These are phyloP conservation scores for Erebia epiphron DNA, from an alignment of 2,888 invertebrate genomes.

Conservation along the genomic window DNA sequence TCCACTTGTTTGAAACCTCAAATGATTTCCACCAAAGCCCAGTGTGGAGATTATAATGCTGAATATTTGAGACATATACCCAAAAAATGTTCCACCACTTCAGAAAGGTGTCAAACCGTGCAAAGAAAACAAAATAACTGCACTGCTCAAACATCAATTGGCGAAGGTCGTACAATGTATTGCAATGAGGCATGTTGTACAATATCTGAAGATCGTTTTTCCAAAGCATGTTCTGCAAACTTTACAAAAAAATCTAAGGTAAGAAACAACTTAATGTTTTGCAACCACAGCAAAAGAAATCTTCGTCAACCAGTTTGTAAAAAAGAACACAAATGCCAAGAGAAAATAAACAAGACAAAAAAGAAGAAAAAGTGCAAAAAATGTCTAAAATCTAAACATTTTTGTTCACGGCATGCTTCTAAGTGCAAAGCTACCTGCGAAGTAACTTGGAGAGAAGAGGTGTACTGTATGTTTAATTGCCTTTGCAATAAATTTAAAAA, in stretches of 20 bases:
- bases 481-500: neutral
- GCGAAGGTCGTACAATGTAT: neutral
- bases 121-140: neutral
- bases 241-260: neutral
- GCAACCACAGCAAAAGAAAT: neutral
- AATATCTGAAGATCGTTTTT: neutral
- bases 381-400: neutral
- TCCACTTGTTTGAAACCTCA: neutral
- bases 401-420: neutral
- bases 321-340: neutral
- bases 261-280: neutral
- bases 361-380: neutral
- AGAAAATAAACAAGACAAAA: neutral
- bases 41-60: neutral
- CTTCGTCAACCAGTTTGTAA: neutral
- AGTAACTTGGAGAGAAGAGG: neutral
- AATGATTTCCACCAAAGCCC: conserved; percentile 2
- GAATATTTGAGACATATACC: neutral
- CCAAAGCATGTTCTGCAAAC: neutral
- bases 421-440: neutral
- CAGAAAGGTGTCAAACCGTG: neutral
- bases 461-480: neutral
- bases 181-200: neutral
- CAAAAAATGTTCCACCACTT: neutral
- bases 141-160: neutral